phyloP scores from a whole-genome alignment of 2,797 vertebrate species.

The Lerista edwardsae region DNA sequence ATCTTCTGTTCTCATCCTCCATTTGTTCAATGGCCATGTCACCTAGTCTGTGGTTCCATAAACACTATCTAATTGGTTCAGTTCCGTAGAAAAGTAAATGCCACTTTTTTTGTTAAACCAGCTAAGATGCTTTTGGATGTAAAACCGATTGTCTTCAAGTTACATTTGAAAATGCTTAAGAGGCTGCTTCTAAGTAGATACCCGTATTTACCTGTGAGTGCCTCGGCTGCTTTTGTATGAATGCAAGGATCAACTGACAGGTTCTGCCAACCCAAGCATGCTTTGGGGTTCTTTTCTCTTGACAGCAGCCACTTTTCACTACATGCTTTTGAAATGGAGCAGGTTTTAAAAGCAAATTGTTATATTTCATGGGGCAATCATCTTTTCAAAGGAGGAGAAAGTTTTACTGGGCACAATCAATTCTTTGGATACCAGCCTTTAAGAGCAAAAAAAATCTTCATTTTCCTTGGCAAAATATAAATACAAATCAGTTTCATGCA shows the following conservation, averaged over 20 bases:
- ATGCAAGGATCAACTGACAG: not conserved
- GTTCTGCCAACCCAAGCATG: not conserved
- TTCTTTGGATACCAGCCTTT: not conserved
- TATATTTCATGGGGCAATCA: not conserved
- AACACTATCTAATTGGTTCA: not conserved
- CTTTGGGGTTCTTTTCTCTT: not conserved
- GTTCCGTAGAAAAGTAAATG: not conserved
- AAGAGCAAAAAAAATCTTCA: not conserved
- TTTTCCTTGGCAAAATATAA: not conserved
- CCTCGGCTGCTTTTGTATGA: not conserved
- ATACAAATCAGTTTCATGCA: not conserved
- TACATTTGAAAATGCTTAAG: not conserved
- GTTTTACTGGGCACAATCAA: not conserved
- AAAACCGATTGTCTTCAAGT: not conserved
- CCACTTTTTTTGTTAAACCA: not conserved
- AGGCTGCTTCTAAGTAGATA: not conserved
- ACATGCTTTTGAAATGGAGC: not conserved
- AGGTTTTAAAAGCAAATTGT: not conserved
- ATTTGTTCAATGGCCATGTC: not conserved
- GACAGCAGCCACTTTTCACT: not conserved
- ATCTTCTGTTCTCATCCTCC: not conserved
- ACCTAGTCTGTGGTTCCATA: not conserved
- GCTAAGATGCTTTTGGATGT: not conserved
- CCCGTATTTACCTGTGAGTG: not conserved
- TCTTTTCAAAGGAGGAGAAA: not conserved